Evolutionary conservation across 2,113 vertebrate species (phyloP).

Genomic region (Epinephelus moara): DNA sequence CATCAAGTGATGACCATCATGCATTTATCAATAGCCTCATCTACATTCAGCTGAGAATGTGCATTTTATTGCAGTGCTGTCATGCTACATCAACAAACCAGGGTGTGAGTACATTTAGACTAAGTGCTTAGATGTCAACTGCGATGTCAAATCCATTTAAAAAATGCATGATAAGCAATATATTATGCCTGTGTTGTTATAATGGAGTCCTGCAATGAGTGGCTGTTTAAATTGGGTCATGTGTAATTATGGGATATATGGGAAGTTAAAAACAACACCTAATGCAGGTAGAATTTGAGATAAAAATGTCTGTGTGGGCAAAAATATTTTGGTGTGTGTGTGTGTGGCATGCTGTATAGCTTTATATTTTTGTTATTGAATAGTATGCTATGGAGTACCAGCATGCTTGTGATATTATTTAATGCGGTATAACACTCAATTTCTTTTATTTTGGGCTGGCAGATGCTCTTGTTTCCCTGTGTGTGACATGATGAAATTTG

Average conservation of each 20-base stretch:
- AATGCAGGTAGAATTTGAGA: neutral
- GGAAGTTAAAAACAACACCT: conserved; percentile 39
- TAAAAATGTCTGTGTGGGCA: neutral
- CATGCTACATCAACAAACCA: conserved; percentile 61
- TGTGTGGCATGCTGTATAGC: conserved; percentile 5
- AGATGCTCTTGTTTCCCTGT: conserved; percentile 71
- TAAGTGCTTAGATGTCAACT: conserved; percentile 73
- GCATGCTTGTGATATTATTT: conserved; percentile 32
- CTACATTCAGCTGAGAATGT: conserved; percentile 67
- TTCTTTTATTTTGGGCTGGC: conserved; percentile 58
- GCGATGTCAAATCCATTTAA: conserved; percentile 69
- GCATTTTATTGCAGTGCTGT: conserved; percentile 71
- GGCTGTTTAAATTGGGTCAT: conserved; percentile 67
- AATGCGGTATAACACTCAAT: conserved; percentile 29
- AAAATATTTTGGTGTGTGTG: neutral
- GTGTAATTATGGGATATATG: conserved; percentile 50
- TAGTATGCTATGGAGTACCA: neutral
- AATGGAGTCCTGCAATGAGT: conserved; percentile 40
- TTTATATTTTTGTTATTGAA: neutral
- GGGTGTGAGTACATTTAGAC: conserved; percentile 61
- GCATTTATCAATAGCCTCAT: conserved; percentile 69
- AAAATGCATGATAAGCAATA: conserved; percentile 75
- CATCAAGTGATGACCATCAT: conserved; percentile 76
- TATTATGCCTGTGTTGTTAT: conserved; percentile 56
- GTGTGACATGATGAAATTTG: conserved; percentile 78